These are phyloP conservation scores for Galeopterus variegatus DNA, from an alignment of 2,113 vertebrate genomes.

Conservation along the genomic window DNA sequence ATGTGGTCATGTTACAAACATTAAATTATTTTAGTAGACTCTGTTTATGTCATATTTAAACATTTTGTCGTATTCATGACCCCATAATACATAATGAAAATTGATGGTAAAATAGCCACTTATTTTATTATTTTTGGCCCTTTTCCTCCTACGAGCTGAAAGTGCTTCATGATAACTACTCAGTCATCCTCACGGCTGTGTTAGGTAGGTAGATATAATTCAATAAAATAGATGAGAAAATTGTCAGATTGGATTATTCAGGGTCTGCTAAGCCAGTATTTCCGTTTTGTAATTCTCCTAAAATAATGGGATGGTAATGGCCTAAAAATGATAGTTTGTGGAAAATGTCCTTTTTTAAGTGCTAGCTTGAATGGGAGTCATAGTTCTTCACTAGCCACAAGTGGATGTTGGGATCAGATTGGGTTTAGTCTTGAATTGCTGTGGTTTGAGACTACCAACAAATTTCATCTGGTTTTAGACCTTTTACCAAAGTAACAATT, in stretches of 20 bases:
- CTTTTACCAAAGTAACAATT: neutral
- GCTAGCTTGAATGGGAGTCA: neutral
- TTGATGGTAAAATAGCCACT: neutral
- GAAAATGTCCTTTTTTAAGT: neutral
- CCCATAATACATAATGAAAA: slow-evolving; percentile 16
- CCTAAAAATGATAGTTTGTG: neutral
- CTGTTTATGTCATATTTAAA: slow-evolving; percentile 40
- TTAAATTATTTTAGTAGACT: slow-evolving; percentile 11
- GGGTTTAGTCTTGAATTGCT: slow-evolving; percentile 45
- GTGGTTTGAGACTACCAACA: neutral
- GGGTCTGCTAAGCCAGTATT: neutral
- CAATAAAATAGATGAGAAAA: slow-evolving; percentile 48
- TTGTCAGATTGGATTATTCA: neutral
- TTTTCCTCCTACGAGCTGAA: slow-evolving; percentile 53
- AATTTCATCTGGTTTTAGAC: slow-evolving; percentile 9
- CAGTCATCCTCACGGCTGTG: slow-evolving; percentile 25
- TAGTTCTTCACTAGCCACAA: neutral
- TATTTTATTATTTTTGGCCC: slow-evolving; percentile 49
- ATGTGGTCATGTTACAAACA: neutral
- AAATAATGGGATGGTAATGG: neutral
- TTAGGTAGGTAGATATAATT: slow-evolving; percentile 64
- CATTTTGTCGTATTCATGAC: slow-evolving; percentile 43
- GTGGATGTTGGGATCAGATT: neutral
- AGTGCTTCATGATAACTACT: slow-evolving; percentile 53
- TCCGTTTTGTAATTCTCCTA: neutral